These are phyloP conservation scores for Gortyna flavago DNA, from an alignment of 2,888 invertebrate genomes.

Conservation along the genomic window DNA sequence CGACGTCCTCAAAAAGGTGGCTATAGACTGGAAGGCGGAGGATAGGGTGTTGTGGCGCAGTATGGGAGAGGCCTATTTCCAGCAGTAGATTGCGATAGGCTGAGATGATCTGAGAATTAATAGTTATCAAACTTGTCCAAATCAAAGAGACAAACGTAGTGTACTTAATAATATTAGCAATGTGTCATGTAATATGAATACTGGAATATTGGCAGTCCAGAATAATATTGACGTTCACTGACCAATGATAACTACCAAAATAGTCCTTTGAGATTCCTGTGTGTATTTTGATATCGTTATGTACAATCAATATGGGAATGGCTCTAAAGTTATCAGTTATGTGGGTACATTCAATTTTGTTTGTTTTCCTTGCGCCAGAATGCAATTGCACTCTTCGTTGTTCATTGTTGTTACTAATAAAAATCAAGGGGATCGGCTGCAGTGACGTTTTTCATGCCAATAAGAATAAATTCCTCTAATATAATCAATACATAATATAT, in stretches of 20 bases:
- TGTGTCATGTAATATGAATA: conserved; percentile 6
- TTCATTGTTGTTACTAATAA: neutral
- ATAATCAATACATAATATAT: neutral
- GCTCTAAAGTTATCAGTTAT: neutral
- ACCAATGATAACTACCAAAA: conserved; percentile 35
- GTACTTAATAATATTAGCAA: conserved; percentile 5
- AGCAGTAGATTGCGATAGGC: no score
- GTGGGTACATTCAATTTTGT: no score
- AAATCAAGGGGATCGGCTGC: neutral
- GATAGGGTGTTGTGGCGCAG: no score
- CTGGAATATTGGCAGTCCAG: conserved; percentile 28
- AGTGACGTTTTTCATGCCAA: neutral
- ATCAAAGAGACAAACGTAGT: neutral
- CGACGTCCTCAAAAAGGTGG: no score
- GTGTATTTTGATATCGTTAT: neutral
- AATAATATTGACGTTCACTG: conserved; percentile 50
- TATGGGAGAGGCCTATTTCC: no score
- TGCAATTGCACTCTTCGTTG: neutral
- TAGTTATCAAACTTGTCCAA: neutral
- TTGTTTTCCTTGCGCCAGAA: neutral
- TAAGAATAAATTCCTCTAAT: neutral
- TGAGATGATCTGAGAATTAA: neutral
- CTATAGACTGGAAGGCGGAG: no score
- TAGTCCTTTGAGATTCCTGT: conserved; percentile 28
- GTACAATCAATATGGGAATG: neutral